These are phyloP conservation scores for Salvelinus alpinus DNA, from an alignment of 2,113 vertebrate species.

Conservation along the genomic window DNA sequence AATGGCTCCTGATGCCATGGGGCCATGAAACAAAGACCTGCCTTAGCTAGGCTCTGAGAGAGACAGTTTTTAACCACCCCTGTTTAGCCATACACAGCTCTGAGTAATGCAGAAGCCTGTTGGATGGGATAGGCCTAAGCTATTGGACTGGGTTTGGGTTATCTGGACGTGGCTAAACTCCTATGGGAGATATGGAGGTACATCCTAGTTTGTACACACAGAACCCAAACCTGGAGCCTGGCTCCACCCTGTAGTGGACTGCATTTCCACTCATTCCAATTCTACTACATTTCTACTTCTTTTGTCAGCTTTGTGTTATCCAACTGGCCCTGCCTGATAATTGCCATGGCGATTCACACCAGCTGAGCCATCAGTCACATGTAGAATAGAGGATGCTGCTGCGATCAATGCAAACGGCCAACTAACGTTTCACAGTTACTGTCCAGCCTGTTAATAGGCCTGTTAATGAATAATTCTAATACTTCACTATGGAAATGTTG, in stretches of 20 bases:
- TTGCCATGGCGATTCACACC: slow-evolving; percentile 1
- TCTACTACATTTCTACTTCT: too few species aligned
- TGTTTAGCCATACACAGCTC: background rate
- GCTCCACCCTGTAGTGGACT: too few species aligned
- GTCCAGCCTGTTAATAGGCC: slow-evolving; percentile 31
- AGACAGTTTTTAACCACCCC: background rate
- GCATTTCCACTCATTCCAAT: too few species aligned
- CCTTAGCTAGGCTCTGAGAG: slow-evolving; percentile 13
- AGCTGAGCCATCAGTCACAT: slow-evolving; percentile 13
- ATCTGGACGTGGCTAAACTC: background rate
- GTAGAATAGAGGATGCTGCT: slow-evolving; percentile 4
- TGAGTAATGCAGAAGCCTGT: background rate
- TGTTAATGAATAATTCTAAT: slow-evolving; percentile 33
- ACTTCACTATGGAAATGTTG: slow-evolving; percentile 21
- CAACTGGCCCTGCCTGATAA: background rate
- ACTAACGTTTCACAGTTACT: slow-evolving; percentile 23
- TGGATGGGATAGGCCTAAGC: background rate
- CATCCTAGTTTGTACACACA: too few species aligned
- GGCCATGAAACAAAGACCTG: slow-evolving; percentile 15
- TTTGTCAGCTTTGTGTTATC: background rate
- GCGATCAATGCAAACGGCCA: slow-evolving; percentile 27
- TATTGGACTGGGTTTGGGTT: background rate
- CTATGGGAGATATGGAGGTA: background rate
- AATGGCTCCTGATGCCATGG: slow-evolving; percentile 13
- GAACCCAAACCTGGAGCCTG: too few species aligned